A percentile compares a stretch with the other conserved stretches of the same genome.
Conservation (phyloP, 2,888 invertebrate species). For the Atethmia centrago region DNA sequence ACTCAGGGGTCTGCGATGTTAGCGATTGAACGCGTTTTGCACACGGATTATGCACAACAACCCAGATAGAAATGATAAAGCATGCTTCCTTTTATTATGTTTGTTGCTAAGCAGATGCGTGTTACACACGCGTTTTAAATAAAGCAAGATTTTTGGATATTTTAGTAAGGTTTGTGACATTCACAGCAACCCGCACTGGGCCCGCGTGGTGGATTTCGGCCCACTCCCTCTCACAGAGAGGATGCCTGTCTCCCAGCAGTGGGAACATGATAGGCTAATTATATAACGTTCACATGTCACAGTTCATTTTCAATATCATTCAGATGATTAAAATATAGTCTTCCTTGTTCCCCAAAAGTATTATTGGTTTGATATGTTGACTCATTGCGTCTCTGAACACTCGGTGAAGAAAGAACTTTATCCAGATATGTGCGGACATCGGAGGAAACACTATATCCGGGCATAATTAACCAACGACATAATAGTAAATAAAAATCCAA, state of each 20-base stretch:
- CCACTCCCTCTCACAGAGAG: no score
- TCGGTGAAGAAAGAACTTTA: neutral
- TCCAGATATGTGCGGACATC: neutral
- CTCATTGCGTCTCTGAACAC: neutral
- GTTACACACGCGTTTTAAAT: neutral
- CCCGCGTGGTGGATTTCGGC: no score
- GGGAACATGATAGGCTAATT: no score
- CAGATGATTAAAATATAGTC: neutral
- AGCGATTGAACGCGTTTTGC: slow-evolving; percentile 50
- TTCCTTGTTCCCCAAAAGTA: slow-evolving; percentile 35
- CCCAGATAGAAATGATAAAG: slow-evolving; percentile 37
- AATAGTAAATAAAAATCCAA: neutral
- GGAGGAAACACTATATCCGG: neutral
- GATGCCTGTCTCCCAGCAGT: no score
- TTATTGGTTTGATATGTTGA: neutral
- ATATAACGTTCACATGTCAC: no score
- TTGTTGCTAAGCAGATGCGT: slow-evolving; percentile 9
- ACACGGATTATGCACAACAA: slow-evolving; percentile 42
- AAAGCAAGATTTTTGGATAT: neutral
- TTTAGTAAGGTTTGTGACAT: slow-evolving; percentile 8
- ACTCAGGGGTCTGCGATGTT: slow-evolving; percentile 67
- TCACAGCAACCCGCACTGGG: no score
- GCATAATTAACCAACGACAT: slow-evolving; percentile 10
- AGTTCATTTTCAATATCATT: neutral
- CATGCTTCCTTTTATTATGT: slow-evolving; percentile 23